These are phyloP conservation scores for Drosophila anomalata DNA, from an alignment of 2,888 invertebrate genomes.

Conservation along the genomic window DNA sequence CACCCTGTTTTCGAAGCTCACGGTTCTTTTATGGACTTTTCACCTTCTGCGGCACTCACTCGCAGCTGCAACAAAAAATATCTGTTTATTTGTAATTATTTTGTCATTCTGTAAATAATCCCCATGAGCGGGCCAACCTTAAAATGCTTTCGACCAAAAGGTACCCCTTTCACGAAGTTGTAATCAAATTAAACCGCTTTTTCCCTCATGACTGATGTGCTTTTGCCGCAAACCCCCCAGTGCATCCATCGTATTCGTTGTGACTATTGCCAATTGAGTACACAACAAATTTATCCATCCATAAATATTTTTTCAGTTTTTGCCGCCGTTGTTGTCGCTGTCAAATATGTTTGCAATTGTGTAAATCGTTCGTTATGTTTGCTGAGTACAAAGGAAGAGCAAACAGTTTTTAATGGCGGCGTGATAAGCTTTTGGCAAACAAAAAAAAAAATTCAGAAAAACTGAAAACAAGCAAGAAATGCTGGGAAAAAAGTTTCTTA, in stretches of 20 bases:
- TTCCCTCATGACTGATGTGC: neutral
- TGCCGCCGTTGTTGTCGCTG: conserved; percentile 34
- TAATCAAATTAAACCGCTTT: neutral
- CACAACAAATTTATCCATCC: conserved; percentile 39
- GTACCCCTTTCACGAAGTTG: neutral
- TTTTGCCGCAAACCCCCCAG: neutral
- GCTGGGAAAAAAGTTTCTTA: conserved; percentile 10
- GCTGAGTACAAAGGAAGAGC: conserved; percentile 42
- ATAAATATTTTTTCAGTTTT: conserved; percentile 30
- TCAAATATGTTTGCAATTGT: conserved; percentile 41
- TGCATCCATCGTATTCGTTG: neutral
- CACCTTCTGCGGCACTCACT: conserved; percentile 45
- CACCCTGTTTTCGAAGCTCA: conserved; percentile 28
- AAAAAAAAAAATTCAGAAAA: neutral
- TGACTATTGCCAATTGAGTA: conserved; percentile 20
- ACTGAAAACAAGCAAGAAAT: conserved; percentile 14
- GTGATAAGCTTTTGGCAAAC: conserved; percentile 55
- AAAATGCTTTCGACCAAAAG: neutral
- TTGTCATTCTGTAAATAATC: conserved; percentile 42
- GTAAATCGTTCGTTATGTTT: conserved; percentile 47
- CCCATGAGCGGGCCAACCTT: neutral
- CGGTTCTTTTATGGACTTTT: conserved; percentile 41
- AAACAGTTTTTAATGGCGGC: conserved; percentile 50
- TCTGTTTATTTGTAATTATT: conserved; percentile 51
- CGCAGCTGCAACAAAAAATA: conserved; percentile 30